Base-by-base conservation (phyloP, 2,888 invertebrate species). In the Drosophila neutralis region DNA sequence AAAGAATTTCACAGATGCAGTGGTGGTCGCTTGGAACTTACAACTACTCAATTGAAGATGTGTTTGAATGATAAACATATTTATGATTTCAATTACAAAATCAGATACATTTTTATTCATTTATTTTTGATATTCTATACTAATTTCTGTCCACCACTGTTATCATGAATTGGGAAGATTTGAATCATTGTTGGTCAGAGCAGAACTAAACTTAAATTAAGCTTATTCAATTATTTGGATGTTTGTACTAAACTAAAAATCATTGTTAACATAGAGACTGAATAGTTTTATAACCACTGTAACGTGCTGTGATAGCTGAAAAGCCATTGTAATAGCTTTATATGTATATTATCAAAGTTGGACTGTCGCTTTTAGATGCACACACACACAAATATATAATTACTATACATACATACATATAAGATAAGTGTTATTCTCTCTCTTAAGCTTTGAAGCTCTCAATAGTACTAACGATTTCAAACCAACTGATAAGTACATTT, bases 341-440 rank as follows among this genome's bases (percentile, higher is more conserved):
- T 52, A 27, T 66, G 56, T 40, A 11, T 57, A n/a, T 56, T 71
- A 74, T 70, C 75, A 71, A 67, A 78, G 67, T 68, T 78, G 71
- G 42, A 59, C 63, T 78, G 73, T 65, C 24, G 42, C 60, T 52
- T 53, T 48, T 24, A 63, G 49, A 36, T 52, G 36, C 60, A 64
- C 53, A 40, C 21, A 40, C 21, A 21, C 42, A 69, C 45, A 70
- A 42, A 51, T 62, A 52, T 54, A 59, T 29, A 36, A 52, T 24
- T 38, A 51, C 27, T 38, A 53, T 45, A 71, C 36, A 53, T 59
- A 60, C 38, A 60, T 56, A 70, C 61, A 71, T 54, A 52, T 85
- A 76, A 76, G 83, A 83, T 77, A 77, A 78, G 67, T 80, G 69
- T 81, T 69, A 75, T 52, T 67, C 40, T 59, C 59, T 72, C n/a